Base-by-base conservation (phyloP, 2,888 invertebrate genomes). In the Arrhopalites spinosus region DNA sequence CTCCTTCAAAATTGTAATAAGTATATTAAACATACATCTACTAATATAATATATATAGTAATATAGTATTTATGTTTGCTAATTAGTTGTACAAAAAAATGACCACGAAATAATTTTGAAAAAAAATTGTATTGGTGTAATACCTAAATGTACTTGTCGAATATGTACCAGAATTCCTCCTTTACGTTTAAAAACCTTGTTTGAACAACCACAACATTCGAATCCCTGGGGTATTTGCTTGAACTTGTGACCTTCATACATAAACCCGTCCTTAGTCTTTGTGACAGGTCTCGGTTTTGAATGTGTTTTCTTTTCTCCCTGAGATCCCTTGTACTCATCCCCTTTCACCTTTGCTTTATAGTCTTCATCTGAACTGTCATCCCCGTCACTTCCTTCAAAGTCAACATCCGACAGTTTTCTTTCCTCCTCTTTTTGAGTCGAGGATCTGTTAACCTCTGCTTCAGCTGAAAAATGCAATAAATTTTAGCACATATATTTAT, bases 161-260 rank as follows among this genome's bases (percentile, higher is more conserved):
- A 69, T 27, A 69, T 69, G 69, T 8, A 45, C 45, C 8, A 69
- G 25, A 17, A 53, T 50, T 27, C 69, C 69, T 47, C 47, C 47
- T 69, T 25, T 69, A 2, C 25, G 20, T 27, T 69, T 69, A 7
- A 69, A 53, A 15, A 25, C n/a, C 27, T 29, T 47, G 23, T 69
- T 53, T 8, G 25, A 13, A 69, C 70, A 70, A 30, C 15, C n/a
- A 59, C 56, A 50, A 50, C 70, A 70, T 36, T 56, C 17, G 36
- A 56, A 70, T 2, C 70, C 70, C 5, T 70, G 20, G 1, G n/a
- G 1, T 7, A 59, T 15, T 56, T 70, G n/a, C 1, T 30, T 50
- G n/a, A 70, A 69, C 23, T 69, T 29, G n/a, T n/a, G n/a, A 2
- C 69, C 69, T 47, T 27, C 47, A 25, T 69, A 69, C 8, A 8